These are phyloP conservation scores for Melanotaenia pygmaea DNA, from an alignment of 2,797 vertebrate species.

Conservation along the genomic window DNA sequence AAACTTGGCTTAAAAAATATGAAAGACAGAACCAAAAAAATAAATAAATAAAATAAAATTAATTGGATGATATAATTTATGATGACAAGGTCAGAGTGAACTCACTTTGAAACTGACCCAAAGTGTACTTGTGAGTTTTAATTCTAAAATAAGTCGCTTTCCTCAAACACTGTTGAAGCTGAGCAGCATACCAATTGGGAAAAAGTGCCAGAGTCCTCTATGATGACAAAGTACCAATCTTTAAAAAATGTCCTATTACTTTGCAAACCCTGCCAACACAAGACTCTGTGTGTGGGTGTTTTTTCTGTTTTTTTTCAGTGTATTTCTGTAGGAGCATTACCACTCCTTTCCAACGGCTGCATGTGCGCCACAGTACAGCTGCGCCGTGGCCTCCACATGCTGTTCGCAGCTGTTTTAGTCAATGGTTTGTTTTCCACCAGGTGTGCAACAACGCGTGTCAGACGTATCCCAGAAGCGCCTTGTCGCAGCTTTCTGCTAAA, in stretches of 20 bases:
- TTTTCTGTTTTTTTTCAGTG: no score
- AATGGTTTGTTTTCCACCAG: no score
- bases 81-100: constrained; percentile 39
- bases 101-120: constrained; percentile 25
- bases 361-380: no score
- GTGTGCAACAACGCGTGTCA: no score
- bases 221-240: constrained; percentile 4
- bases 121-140: constrained; percentile 30
- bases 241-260: not conserved
- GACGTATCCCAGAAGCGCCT: no score
- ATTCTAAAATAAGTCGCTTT: constrained; percentile 32
- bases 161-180: not conserved
- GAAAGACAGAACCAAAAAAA: not conserved
- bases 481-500: no score
- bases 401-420: no score
- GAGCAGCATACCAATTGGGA: constrained; percentile 38
- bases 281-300: no score
- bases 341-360: no score
- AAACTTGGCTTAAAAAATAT: not conserved
- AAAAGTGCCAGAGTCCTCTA: not conserved
- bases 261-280: no score
- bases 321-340: no score
- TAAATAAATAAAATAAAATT: constrained; percentile 22
- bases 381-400: no score
- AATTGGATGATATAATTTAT: constrained; percentile 45